phyloP scores from a whole-genome alignment of 2,113 vertebrate species.

The Coturnix japonica region DNA sequence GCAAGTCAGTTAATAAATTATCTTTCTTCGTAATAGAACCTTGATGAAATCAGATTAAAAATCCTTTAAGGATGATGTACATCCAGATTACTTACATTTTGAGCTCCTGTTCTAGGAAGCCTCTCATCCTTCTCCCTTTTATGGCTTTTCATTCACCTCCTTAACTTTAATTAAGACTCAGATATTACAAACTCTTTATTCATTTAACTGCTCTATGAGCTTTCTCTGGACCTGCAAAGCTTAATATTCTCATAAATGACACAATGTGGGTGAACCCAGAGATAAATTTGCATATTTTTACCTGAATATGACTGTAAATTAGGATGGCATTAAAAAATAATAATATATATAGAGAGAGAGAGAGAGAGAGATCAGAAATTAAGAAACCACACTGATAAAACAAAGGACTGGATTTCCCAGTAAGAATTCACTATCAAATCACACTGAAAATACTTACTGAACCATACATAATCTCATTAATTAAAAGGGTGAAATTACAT shows the following conservation, averaged over 20 bases:
- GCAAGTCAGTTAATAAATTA: neutral
- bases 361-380: neutral
- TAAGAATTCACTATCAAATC: neutral
- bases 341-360: too few species aligned
- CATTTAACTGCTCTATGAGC: neutral
- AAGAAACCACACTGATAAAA: neutral
- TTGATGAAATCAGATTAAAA: neutral
- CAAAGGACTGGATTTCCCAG: neutral
- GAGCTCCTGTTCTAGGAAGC: neutral
- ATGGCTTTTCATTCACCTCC: neutral
- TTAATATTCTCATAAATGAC: neutral
- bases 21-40: neutral
- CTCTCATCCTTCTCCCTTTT: neutral
- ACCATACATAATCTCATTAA: constrained; percentile 44
- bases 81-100: neutral
- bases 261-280: neutral
- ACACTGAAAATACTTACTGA: neutral
- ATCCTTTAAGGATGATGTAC: neutral
- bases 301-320: neutral
- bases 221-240: neutral
- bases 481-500: constrained; percentile 19
- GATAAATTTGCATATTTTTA: neutral
- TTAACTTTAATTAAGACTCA: neutral
- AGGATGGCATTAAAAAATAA: neutral
- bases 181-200: neutral